These are phyloP conservation scores for Seriola dumerili DNA, from an alignment of 2,113 vertebrate species.

Conservation along the genomic window DNA sequence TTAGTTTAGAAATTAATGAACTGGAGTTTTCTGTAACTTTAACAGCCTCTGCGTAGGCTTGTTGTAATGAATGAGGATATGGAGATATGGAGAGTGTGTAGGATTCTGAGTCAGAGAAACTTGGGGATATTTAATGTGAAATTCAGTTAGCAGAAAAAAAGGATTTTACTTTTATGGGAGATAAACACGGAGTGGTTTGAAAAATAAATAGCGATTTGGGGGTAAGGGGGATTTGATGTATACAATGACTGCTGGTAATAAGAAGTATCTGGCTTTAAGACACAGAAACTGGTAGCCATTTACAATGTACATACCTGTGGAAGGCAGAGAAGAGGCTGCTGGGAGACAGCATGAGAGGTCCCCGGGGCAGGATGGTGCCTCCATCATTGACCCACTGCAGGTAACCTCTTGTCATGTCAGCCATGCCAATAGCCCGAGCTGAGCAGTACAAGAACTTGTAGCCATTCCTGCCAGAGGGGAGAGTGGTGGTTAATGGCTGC, in stretches of 20 bases:
- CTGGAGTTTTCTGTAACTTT: constrained; percentile 16
- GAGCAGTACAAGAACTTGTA: constrained; percentile 99
- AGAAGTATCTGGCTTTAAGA: not conserved
- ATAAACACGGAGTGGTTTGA: not conserved
- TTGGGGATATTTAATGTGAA: constrained; percentile 9
- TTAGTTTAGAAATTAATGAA: not conserved
- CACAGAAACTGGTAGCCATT: not conserved
- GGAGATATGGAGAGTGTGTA: constrained; percentile 1
- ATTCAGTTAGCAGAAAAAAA: constrained; percentile 28
- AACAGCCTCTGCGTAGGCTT: not conserved
- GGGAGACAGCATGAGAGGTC: constrained; percentile 96
- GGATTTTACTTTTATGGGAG: constrained; percentile 3
- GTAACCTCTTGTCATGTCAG: constrained; percentile 97
- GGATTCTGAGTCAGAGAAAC: not conserved
- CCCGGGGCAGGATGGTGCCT: constrained; percentile 94
- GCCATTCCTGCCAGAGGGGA: constrained; percentile 88
- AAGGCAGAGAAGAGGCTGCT: constrained; percentile 99
- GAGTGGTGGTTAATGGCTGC: constrained; percentile 25
- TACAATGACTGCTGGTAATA: not conserved
- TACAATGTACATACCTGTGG: constrained; percentile 88
- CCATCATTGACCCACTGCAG: constrained; percentile 98
- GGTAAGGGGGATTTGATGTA: constrained; percentile 1
- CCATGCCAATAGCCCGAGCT: constrained; percentile 97
- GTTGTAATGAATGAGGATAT: constrained; percentile 12
- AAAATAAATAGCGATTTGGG: not conserved